Evolutionary conservation across 2,113 vertebrate species (phyloP).

Genomic region (Megalops atlanticus): DNA sequence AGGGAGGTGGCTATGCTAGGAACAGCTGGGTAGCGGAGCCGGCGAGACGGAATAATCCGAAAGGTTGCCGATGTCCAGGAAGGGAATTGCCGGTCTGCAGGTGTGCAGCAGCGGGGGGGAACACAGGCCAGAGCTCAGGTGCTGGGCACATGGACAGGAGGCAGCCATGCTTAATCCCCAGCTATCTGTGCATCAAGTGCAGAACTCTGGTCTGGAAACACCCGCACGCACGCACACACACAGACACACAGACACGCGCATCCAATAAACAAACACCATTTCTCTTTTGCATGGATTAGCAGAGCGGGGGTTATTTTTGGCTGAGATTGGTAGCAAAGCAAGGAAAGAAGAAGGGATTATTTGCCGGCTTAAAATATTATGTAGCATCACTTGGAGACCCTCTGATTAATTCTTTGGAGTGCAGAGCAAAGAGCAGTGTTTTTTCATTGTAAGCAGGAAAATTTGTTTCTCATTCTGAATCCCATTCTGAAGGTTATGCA

Average conservation of each 20-base stretch:
- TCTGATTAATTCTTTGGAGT: constrained; percentile 37
- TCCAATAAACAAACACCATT: neutral
- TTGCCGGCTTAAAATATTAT: constrained; percentile 32
- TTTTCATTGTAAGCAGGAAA: constrained; percentile 11
- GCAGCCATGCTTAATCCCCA: neutral
- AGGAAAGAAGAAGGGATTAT: constrained; percentile 20
- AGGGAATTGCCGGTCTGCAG: too few species aligned
- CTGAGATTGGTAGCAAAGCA: constrained; percentile 17
- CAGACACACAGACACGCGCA: neutral
- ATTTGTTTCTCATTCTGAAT: constrained; percentile 21
- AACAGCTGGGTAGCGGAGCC: neutral
- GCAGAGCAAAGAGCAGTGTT: constrained; percentile 6
- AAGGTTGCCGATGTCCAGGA: neutral
- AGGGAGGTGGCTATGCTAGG: neutral
- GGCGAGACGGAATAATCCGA: neutral
- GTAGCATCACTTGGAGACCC: constrained; percentile 12
- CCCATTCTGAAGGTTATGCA: constrained; percentile 25
- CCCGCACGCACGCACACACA: too few species aligned
- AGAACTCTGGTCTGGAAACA: neutral
- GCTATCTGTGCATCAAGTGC: neutral
- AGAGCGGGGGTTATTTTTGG: constrained; percentile 1
- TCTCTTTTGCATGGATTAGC: neutral
- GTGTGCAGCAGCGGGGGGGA: too few species aligned
- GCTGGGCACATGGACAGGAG: neutral
- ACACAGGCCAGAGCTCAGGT: neutral